Evolutionary conservation across 2,888 invertebrate species (phyloP), one percentile per base, ranked within the genome.

Genomic region (Ligdia adustata): DNA sequence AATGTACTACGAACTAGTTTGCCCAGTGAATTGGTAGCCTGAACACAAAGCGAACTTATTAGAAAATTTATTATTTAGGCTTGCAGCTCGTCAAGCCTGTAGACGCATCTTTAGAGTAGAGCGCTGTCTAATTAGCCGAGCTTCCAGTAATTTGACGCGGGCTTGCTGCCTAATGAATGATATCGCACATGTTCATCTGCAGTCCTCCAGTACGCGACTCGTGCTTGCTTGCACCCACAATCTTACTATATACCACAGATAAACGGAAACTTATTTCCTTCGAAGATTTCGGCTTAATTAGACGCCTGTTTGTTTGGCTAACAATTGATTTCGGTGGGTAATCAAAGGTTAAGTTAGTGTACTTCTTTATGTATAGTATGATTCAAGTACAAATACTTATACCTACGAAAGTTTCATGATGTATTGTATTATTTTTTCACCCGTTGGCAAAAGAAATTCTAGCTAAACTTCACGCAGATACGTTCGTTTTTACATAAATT

Each of bases 151-250:
- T 90, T 89, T 88, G 89, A 89, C 86, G 82, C 86, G 79, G 69
- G 82, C 70, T 68, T 70, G 68, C 75, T 76, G 78, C 76, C 80
- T 90, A 90, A 90, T 89, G 89, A 89, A 90, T 86, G 76, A 79
- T 89, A 90, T 90, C 89, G 82, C 82, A 88, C 87, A 88, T 89
- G 86, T 87, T 80, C 83, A 90, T 90, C 89, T 75, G 52, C 76
- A 78, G 75, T 6, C 33, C 13, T 34, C 79, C n/a, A n/a, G 81
- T 79, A 73, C 66, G 66, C 58, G 58, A 72, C 74, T 73, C 77
- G 77, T 73, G 74, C 57, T 62, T 72, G 70, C 69, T 65, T 65
- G 69, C 64, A 72, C 22, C 22, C 22, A 7, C 22, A 77, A 79
- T 76, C 81, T 78, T 72, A 59, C 70, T 7, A 22, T 69, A 69